Conservation (phyloP, 2,888 invertebrate genomes). For the Tetragonula carbonaria region DNA sequence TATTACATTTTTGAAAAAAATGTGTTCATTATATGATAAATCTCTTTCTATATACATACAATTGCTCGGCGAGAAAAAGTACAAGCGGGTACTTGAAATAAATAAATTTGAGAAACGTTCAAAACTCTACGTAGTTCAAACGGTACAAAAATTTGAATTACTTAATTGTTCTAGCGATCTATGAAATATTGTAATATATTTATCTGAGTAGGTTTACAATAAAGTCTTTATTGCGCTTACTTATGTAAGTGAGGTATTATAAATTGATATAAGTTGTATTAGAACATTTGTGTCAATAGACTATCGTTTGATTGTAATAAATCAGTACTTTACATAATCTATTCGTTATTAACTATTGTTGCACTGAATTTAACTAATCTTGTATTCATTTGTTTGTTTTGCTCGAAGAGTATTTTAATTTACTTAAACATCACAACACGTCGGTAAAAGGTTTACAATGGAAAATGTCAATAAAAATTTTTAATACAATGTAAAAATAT, state of each 20-base stretch:
- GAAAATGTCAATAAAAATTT: background rate
- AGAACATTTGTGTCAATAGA: slow-evolving; percentile 54
- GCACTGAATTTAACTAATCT: background rate
- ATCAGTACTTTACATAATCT: slow-evolving; percentile 56
- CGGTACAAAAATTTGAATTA: slow-evolving; percentile 59
- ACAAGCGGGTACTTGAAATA: slow-evolving; percentile 29
- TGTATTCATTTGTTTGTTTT: background rate
- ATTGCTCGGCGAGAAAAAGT: slow-evolving; percentile 29
- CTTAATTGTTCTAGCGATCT: slow-evolving; percentile 50
- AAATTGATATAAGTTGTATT: slow-evolving; percentile 69
- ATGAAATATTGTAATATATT: slow-evolving; percentile 70
- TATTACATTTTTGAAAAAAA: slow-evolving; percentile 56
- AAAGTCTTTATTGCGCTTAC: slow-evolving; percentile 71
- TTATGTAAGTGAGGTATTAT: slow-evolving; percentile 70
- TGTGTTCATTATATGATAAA: slow-evolving; percentile 63
- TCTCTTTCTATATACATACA: slow-evolving; percentile 55
- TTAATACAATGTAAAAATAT: background rate
- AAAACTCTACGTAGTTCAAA: slow-evolving; percentile 47
- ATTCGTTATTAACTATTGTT: slow-evolving; percentile 4
- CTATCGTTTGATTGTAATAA: slow-evolving; percentile 61
- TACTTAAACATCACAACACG: background rate
- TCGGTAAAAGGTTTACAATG: background rate
- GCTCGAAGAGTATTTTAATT: no score
- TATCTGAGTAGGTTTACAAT: slow-evolving; percentile 72
- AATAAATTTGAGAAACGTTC: slow-evolving; percentile 31